Conservation (phyloP, 2,113 vertebrate species). For the Oryzias woworae region DNA sequence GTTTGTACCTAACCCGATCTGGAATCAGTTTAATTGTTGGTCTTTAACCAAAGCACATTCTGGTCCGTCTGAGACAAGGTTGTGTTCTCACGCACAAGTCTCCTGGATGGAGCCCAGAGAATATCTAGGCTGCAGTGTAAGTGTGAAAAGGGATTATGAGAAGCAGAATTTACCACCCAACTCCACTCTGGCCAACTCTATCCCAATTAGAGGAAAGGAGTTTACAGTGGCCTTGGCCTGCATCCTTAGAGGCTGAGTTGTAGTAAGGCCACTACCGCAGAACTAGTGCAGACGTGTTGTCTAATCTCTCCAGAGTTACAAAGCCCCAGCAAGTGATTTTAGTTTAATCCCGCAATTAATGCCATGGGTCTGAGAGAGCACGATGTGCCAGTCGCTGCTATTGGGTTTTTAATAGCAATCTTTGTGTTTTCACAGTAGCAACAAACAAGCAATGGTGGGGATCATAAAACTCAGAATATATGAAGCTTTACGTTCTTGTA, state of each 20-base stretch:
- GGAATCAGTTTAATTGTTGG: too few relatives aligned
- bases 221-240: constrained; percentile 29
- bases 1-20: too few relatives aligned
- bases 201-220: constrained; percentile 38
- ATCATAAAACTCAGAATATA: background rate
- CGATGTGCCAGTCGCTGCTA: constrained; percentile 11
- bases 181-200: background rate
- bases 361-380: constrained; percentile 11
- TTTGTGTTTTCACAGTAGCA: background rate
- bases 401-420: background rate
- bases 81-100: background rate
- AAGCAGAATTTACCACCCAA: background rate
- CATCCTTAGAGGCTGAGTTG: constrained; percentile 17
- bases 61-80: background rate
- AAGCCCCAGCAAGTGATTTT: constrained; percentile 43
- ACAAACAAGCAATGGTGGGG: background rate
- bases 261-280: constrained; percentile 12
- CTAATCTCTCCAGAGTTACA: constrained; percentile 54
- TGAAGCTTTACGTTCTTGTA: too few relatives aligned
- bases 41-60: too few relatives aligned
- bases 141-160: background rate
- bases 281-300: constrained; percentile 21
- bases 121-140: background rate
- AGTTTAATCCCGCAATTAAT: constrained; percentile 42
- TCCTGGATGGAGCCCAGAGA: background rate